Evolutionary conservation across 2,888 invertebrate genomes (phyloP).

Genomic region (Lymantria dispar): DNA sequence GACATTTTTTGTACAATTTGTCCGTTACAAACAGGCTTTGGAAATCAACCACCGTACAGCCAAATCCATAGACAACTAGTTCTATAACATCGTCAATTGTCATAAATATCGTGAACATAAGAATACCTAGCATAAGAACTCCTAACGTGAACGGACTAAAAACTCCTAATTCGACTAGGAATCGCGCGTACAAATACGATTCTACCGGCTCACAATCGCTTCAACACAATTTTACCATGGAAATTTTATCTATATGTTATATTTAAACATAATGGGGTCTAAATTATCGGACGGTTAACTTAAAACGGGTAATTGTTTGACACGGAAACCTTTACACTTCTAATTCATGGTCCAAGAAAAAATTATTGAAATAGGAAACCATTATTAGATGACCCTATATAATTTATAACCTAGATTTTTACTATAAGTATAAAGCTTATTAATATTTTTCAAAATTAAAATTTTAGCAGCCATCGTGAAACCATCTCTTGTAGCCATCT

Average conservation of each 20-base stretch:
- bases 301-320: slow-evolving; percentile 8
- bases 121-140: not conserved
- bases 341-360: too few relatives aligned
- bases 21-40: too few relatives aligned
- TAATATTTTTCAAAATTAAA: too few relatives aligned
- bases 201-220: slow-evolving; percentile 30
- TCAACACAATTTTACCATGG: slow-evolving; percentile 21
- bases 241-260: slow-evolving; percentile 8
- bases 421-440: too few relatives aligned
- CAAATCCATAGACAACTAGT: not conserved
- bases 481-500: too few relatives aligned
- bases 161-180: not conserved
- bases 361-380: too few relatives aligned
- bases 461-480: too few relatives aligned
- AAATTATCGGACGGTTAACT: slow-evolving; percentile 26
- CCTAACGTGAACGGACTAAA: not conserved
- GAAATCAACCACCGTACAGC: not conserved
- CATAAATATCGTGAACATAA: not conserved
- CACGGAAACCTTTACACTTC: slow-evolving; percentile 2
- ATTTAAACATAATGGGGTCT: slow-evolving; percentile 8
- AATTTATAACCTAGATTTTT: too few relatives aligned
- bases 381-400: too few relatives aligned
- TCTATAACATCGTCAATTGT: not conserved
- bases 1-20: not conserved
- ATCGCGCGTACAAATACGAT: slow-evolving; percentile 16